Evolutionary conservation across 1,140 invertebrate genomes (phyloP).

Genomic region (Sycobia sp.): DNA sequence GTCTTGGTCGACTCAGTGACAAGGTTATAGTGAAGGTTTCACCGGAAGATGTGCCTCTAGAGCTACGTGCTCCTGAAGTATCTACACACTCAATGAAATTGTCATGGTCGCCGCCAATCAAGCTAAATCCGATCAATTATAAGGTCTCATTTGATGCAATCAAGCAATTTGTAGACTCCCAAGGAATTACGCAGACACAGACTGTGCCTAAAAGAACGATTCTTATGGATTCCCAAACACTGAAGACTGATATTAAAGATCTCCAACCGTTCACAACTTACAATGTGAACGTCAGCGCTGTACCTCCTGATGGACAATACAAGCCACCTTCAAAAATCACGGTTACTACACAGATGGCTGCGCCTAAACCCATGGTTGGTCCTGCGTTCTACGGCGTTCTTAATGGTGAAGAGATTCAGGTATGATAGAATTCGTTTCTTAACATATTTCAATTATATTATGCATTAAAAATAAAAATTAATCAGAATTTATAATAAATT

Average conservation of each 20-base stretch:
- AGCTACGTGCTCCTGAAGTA: slow-evolving; percentile 83
- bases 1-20: slow-evolving; percentile 74
- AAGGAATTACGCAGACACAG: slow-evolving; percentile 88
- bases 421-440: too few species aligned
- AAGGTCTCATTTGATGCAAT: slow-evolving; percentile 91
- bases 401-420: slow-evolving; percentile 82
- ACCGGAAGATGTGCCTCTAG: slow-evolving; percentile 88
- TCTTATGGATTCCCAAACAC: slow-evolving; percentile 71
- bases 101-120: slow-evolving; percentile 90
- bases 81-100: slow-evolving; percentile 89
- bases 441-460: neutral
- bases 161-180: slow-evolving; percentile 93
- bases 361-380: slow-evolving; percentile 93
- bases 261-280: slow-evolving; percentile 93
- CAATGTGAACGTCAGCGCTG: slow-evolving; percentile 90
- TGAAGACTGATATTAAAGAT: slow-evolving; percentile 80
- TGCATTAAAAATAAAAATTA: neutral
- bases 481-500: too few species aligned
- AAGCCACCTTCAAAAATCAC: slow-evolving; percentile 91
- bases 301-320: slow-evolving; percentile 82
- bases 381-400: slow-evolving; percentile 91
- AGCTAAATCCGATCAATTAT: slow-evolving; percentile 86
- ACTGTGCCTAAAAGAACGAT: slow-evolving; percentile 77
- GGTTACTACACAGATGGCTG: slow-evolving; percentile 94
- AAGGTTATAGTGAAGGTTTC: slow-evolving; percentile 87